Evolutionary conservation across 2,888 invertebrate species (phyloP).

Genomic region (Drosophila ustulata): DNA sequence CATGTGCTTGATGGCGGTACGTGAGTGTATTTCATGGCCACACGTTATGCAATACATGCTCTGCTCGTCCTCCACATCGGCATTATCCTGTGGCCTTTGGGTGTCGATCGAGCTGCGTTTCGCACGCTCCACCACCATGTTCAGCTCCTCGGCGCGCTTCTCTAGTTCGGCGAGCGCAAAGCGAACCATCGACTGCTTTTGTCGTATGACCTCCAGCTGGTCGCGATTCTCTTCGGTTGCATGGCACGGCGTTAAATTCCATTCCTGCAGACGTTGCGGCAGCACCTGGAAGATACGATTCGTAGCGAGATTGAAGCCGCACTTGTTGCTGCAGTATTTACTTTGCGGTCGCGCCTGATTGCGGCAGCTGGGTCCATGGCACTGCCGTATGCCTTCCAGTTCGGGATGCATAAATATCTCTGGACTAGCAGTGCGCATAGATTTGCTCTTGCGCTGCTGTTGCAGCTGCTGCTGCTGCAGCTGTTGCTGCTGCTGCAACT

Average conservation of each 20-base stretch:
- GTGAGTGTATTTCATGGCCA: constrained; percentile 97
- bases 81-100: constrained; percentile 86
- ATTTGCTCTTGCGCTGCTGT: constrained; percentile 77
- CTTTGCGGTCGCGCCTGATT: constrained; percentile 91
- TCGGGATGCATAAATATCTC: constrained; percentile 85
- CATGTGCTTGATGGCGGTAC: constrained; percentile 97
- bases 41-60: constrained; percentile 98
- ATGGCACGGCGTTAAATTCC: constrained; percentile 93
- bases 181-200: constrained; percentile 92
- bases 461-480: constrained; percentile 31
- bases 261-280: constrained; percentile 96
- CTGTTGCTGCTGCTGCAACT: constrained; percentile 55
- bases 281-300: constrained; percentile 92
- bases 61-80: constrained; percentile 88
- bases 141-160: constrained; percentile 91
- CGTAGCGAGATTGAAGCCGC: constrained; percentile 95
- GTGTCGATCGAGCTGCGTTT: constrained; percentile 90
- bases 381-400: constrained; percentile 91
- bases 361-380: constrained; percentile 95
- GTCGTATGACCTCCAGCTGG: constrained; percentile 90
- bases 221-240: constrained; percentile 93
- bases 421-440: constrained; percentile 80
- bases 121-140: constrained; percentile 92
- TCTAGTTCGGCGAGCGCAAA: constrained; percentile 92
- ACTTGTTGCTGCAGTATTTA: constrained; percentile 97